phyloP scores from a whole-genome alignment of 2,113 vertebrate species.

The Nothocercus julius region DNA sequence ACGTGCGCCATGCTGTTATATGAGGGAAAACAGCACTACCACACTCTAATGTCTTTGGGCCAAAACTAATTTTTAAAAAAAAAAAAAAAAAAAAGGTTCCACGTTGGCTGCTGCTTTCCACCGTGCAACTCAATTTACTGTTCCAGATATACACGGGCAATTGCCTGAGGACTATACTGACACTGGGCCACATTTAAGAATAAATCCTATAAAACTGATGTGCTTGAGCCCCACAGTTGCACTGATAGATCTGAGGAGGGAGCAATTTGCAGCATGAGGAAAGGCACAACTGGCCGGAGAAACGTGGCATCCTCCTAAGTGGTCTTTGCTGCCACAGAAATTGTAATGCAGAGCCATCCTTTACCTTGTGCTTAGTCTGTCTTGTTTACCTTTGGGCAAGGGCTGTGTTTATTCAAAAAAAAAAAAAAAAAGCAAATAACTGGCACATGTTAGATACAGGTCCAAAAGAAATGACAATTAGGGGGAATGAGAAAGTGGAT shows the following conservation, averaged over 20 bases:
- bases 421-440: neutral
- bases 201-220: neutral
- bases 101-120: neutral
- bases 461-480: slow-evolving; percentile 14
- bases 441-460: neutral
- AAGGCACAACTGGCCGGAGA: neutral
- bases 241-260: neutral
- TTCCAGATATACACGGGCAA: accelerated
- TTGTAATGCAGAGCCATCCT: neutral
- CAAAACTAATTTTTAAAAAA: neutral
- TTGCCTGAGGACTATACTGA: neutral
- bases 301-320: neutral
- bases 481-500: neutral
- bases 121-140: neutral
- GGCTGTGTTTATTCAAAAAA: neutral
- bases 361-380: neutral
- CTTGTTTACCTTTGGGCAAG: slow-evolving; percentile 52
- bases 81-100: neutral
- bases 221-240: neutral
- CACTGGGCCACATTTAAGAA: neutral
- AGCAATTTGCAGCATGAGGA: neutral
- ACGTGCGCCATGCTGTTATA: neutral
- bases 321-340: neutral
- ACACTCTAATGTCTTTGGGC: neutral
- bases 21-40: neutral